Percentiles rank a stretch among this genome's conserved stretches.
Evolutionary conservation across 92 coral and sea anemone species (phyloP).

Genomic region (Phenganax marumi): DNA sequence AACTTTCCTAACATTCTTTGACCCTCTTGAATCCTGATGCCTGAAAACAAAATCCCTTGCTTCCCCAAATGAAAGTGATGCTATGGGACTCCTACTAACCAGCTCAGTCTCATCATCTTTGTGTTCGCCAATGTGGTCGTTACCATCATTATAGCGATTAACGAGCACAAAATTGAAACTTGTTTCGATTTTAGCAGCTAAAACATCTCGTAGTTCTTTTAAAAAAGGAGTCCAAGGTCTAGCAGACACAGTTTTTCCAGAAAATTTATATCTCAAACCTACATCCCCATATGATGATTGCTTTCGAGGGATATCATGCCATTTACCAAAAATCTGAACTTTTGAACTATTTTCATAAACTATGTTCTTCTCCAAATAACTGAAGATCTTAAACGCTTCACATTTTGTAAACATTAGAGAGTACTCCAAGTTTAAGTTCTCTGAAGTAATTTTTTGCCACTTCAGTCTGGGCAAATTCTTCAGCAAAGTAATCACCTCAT

Average conservation of each 20-base stretch:
- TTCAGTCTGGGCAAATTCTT: slow-evolving; percentile 32
- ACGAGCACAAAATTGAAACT: slow-evolving; percentile 78
- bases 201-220: slow-evolving; percentile 48
- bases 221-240: slow-evolving; percentile 77
- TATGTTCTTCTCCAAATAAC: slow-evolving; percentile 65
- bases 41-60: slow-evolving; percentile 79
- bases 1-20: slow-evolving; percentile 53
- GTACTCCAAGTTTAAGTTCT: slow-evolving; percentile 68
- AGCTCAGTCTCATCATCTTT: slow-evolving; percentile 75
- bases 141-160: slow-evolving; percentile 79
- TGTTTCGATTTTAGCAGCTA: slow-evolving; percentile 52
- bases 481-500: background rate
- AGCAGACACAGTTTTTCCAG: slow-evolving; percentile 70
- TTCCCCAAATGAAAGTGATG: slow-evolving; percentile 75
- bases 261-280: slow-evolving; percentile 68
- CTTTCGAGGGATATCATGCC: slow-evolving; percentile 69
- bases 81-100: slow-evolving; percentile 63
- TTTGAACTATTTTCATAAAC: slow-evolving; percentile 59
- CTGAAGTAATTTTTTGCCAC: slow-evolving; percentile 67
- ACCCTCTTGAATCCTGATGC: slow-evolving; percentile 72
- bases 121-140: slow-evolving; percentile 83
- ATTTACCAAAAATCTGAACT: slow-evolving; percentile 69
- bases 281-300: slow-evolving; percentile 75
- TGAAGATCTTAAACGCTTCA: slow-evolving; percentile 63
- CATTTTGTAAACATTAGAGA: slow-evolving; percentile 59